Evolutionary conservation across 2,797 vertebrate species (phyloP).

Genomic region (Anniella stebbinsi): DNA sequence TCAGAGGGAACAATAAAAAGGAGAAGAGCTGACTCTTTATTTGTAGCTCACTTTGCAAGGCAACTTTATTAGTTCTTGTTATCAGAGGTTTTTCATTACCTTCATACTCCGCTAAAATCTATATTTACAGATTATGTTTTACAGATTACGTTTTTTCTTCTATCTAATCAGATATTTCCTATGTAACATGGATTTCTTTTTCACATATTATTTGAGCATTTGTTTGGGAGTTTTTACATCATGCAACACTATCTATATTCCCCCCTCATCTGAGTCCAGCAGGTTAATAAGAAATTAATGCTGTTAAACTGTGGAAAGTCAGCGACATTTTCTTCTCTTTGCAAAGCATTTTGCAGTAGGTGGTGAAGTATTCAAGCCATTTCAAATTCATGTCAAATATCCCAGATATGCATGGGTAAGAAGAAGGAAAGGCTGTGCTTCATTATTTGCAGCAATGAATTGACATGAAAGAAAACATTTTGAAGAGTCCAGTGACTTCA

Average conservation of each 20-base stretch:
- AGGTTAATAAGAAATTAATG: constrained; percentile 36
- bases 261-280: not conserved
- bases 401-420: constrained; percentile 80
- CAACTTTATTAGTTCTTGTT: constrained; percentile 42
- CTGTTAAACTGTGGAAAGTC: constrained; percentile 46
- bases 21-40: constrained; percentile 37
- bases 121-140: constrained; percentile 2
- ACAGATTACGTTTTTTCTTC: constrained; percentile 33
- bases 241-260: not conserved
- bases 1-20: not conserved
- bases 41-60: constrained; percentile 41
- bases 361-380: constrained; percentile 83
- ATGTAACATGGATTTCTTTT: constrained; percentile 26
- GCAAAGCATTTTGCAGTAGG: constrained; percentile 80
- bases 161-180: constrained; percentile 42
- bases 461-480: constrained; percentile 66
- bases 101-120: constrained; percentile 38
- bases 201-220: not conserved
- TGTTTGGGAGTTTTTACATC: constrained; percentile 38
- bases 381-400: constrained; percentile 84
- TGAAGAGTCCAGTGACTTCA: constrained; percentile 57
- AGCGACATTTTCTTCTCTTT: constrained; percentile 50
- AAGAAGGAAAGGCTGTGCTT: constrained; percentile 68
- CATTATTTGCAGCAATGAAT: constrained; percentile 63
- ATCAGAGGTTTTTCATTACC: constrained; percentile 42